Conservation (phyloP, 2,888 invertebrate species). For the Drosophila austrosaltans region DNA sequence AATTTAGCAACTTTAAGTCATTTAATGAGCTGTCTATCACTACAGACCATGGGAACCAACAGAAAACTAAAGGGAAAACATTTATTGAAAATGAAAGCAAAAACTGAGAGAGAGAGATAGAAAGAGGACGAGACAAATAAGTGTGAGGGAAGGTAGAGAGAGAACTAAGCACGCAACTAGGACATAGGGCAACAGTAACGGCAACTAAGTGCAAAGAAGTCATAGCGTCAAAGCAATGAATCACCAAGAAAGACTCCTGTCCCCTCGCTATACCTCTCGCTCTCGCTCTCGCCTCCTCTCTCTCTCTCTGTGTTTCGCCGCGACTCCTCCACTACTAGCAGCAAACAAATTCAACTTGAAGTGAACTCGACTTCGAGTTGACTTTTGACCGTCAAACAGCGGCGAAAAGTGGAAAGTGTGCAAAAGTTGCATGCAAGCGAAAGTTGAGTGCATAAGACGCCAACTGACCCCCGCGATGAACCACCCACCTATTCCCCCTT, state of each 20-base stretch:
- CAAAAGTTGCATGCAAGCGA: conserved; percentile 77
- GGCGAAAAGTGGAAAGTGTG: conserved; percentile 52
- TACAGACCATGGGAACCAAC: conserved; percentile 4
- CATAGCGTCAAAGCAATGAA: conserved; percentile 79
- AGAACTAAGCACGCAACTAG: conserved; percentile 56
- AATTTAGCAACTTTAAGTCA: conserved; percentile 65
- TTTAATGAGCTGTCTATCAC: conserved; percentile 47
- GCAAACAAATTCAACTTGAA: conserved; percentile 79
- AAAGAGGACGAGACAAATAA: conserved; percentile 14
- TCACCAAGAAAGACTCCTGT: conserved; percentile 53
- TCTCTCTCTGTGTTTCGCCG: conserved; percentile 11
- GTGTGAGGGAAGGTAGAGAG: background rate
- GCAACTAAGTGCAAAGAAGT: conserved; percentile 68
- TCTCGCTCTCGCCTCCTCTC: background rate
- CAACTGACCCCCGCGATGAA: conserved; percentile 59
- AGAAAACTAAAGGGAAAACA: conserved; percentile 14
- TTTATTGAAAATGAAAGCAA: conserved; percentile 60
- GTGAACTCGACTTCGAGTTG: conserved; percentile 79
- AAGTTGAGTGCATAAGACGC: conserved; percentile 72
- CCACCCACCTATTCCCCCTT: background rate
- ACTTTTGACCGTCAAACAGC: conserved; percentile 78
- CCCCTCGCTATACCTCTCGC: background rate
- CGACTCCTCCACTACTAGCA: conserved; percentile 49
- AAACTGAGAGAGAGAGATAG: background rate
- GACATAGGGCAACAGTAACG: conserved; percentile 29